Conservation (phyloP, 1,140 invertebrate species). For the Thrips palmi region DNA sequence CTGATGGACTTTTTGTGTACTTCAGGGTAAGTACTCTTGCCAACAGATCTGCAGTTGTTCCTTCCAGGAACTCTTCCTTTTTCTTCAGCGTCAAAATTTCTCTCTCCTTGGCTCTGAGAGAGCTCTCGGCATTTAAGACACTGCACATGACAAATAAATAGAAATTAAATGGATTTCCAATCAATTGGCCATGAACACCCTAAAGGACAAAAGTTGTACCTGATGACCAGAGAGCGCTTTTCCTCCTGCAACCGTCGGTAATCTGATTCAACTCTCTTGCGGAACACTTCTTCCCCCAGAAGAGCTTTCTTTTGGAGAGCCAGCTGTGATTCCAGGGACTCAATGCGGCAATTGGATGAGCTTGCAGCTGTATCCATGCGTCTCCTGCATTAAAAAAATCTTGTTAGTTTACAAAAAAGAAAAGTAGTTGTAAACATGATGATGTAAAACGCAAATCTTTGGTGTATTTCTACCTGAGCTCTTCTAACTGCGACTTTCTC, state of each 20-base stretch:
- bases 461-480: slow-evolving; percentile 17
- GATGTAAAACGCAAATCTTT: slow-evolving; percentile 2
- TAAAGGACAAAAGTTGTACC: slow-evolving; percentile 14
- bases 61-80: slow-evolving; percentile 19
- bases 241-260: slow-evolving; percentile 20
- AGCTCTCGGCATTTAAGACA: slow-evolving; percentile 17
- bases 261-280: slow-evolving; percentile 21
- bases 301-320: slow-evolving; percentile 19
- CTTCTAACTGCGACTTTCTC: slow-evolving; percentile 20
- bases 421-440: no score
- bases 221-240: slow-evolving; percentile 18
- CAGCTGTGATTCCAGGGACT: slow-evolving; percentile 20
- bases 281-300: slow-evolving; percentile 20
- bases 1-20: slow-evolving; percentile 14
- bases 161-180: slow-evolving; percentile 3
- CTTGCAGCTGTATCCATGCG: slow-evolving; percentile 18
- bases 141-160: slow-evolving; percentile 12
- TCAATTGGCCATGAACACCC: background rate
- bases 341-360: slow-evolving; percentile 18
- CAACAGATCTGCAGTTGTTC: slow-evolving; percentile 20
- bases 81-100: slow-evolving; percentile 19
- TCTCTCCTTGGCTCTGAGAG: slow-evolving; percentile 18
- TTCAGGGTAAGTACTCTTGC: slow-evolving; percentile 19
- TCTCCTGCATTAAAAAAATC: slow-evolving; percentile 13
- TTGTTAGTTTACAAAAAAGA: background rate